Evolutionary conservation across 2,797 vertebrate genomes (phyloP).

Genomic region (Graptemys geographica): DNA sequence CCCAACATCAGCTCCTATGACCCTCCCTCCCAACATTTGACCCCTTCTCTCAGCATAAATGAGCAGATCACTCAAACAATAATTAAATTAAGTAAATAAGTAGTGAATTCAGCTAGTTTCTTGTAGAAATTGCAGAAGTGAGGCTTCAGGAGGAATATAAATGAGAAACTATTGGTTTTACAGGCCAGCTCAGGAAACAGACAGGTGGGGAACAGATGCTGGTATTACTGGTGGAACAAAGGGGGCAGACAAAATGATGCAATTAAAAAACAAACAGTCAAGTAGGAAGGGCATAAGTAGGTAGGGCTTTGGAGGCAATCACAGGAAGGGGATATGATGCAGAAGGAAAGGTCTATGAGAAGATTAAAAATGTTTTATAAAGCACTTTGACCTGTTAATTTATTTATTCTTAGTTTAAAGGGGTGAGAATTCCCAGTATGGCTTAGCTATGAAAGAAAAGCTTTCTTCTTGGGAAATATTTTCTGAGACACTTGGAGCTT

Average conservation of each 20-base stretch:
- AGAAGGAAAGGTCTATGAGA: not conserved
- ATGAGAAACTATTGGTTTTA: not conserved
- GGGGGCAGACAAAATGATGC: not conserved
- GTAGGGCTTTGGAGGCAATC: not conserved
- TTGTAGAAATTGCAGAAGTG: not conserved
- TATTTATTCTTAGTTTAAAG: not conserved
- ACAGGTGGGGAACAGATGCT: not conserved
- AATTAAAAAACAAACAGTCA: not conserved
- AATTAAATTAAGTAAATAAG: conserved; percentile 12
- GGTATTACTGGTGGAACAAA: not conserved
- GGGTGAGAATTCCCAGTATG: not conserved
- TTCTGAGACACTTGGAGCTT: not conserved
- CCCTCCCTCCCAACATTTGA: not conserved
- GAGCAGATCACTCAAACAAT: not conserved
- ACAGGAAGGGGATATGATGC: not conserved
- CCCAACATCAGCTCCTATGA: not conserved
- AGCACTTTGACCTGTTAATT: not conserved
- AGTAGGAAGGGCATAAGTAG: not conserved
- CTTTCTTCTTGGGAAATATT: not conserved
- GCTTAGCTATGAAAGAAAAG: not conserved
- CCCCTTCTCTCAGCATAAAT: not conserved
- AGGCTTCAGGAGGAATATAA: not conserved
- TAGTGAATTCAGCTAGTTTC: not conserved
- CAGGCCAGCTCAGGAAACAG: not conserved
- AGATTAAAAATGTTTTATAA: too few relatives aligned